Conservation (phyloP, 2,888 invertebrate species). For the Dryobotodes eremita region DNA sequence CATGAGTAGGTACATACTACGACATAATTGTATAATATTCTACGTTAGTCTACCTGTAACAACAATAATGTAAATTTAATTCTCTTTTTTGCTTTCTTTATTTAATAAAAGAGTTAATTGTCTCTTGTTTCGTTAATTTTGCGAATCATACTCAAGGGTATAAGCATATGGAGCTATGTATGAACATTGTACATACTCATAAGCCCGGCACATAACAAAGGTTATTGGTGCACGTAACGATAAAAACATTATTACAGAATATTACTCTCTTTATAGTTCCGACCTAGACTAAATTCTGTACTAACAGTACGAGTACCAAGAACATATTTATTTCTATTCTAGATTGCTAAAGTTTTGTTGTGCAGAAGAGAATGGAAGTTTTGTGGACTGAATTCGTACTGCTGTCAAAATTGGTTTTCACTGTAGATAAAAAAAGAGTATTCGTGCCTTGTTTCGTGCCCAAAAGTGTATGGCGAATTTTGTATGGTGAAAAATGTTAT, state of each 20-base stretch:
- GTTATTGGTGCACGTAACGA: constrained; percentile 18
- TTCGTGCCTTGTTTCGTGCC: neutral
- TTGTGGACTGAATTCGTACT: neutral
- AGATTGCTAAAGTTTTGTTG: constrained; percentile 30
- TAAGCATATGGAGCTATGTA: neutral
- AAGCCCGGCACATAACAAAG: constrained; percentile 8
- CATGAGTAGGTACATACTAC: neutral
- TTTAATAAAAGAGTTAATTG: too few species aligned
- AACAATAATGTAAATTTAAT: neutral
- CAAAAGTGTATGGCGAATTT: neutral
- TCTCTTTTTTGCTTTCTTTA: neutral
- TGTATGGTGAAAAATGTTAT: neutral
- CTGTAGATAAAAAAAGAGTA: constrained; percentile 8
- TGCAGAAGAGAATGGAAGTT: constrained; percentile 15
- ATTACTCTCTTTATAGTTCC: constrained; percentile 7
- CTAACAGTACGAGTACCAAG: neutral
- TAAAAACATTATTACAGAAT: constrained; percentile 26
- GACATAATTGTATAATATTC: neutral
- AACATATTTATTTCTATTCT: neutral
- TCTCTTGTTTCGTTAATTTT: neutral
- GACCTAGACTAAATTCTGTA: constrained; percentile 16
- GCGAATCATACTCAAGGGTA: too few species aligned
- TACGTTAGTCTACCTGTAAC: neutral
- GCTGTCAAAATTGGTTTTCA: constrained; percentile 22
- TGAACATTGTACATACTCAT: neutral